Conservation (phyloP, 1,140 invertebrate species). For the Tetramorium parvispinum region DNA sequence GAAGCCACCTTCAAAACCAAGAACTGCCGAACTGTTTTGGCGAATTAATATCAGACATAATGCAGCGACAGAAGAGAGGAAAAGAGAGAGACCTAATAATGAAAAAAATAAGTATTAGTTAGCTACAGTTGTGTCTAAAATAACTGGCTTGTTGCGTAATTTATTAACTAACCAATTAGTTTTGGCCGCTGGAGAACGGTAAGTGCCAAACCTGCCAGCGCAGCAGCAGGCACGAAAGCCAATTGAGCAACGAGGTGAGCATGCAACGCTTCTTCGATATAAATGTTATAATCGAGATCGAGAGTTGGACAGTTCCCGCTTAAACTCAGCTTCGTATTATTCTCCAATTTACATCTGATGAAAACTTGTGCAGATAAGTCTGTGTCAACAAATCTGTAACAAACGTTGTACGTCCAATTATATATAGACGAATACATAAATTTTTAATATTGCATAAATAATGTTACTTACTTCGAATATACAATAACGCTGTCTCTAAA, state of each 20-base stretch:
- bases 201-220: constrained; percentile 77
- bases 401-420: neutral
- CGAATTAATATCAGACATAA: constrained; percentile 78
- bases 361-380: constrained; percentile 85
- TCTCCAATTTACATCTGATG: constrained; percentile 83
- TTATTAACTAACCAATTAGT: constrained; percentile 77
- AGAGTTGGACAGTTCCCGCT: constrained; percentile 80
- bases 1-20: constrained; percentile 81
- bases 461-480: constrained; percentile 82
- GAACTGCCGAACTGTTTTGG: constrained; percentile 77
- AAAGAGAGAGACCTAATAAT: constrained; percentile 78
- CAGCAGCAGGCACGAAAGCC: constrained; percentile 79
- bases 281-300: constrained; percentile 83
- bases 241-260: constrained; percentile 81
- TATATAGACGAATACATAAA: neutral
- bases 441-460: neutral
- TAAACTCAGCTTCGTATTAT: constrained; percentile 84
- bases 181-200: constrained; percentile 80
- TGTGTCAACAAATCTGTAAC: constrained; percentile 86
- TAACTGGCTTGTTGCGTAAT: neutral
- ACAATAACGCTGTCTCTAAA: constrained; percentile 85
- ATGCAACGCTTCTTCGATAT: constrained; percentile 81
- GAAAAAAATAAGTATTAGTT: constrained; percentile 12
- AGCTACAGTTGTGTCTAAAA: neutral
- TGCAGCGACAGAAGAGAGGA: constrained; percentile 78